Evolutionary conservation across 2,888 invertebrate species (phyloP), one percentile per base, ranked within the genome.

Genomic region (Mystacides longicornis): DNA sequence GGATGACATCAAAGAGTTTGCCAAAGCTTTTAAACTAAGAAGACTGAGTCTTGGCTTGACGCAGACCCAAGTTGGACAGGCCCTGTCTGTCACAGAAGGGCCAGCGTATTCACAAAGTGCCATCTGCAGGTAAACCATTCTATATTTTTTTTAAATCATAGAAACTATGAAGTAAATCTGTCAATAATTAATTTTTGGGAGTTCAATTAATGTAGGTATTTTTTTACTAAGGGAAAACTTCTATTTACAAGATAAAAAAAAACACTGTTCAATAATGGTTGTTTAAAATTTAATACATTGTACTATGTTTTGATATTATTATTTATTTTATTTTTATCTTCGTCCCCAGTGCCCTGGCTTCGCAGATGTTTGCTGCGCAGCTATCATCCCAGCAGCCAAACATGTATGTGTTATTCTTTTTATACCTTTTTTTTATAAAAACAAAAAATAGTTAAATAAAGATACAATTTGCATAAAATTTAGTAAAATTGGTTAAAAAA

Each of bases 61-160:
- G 43, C 95, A 96, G 73, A 96, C 96, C 1, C 97, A 97, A 78
- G 93, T 94, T 53, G 93, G 94, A n/a, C 96, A 96, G 73, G 95
- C 97, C 42, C 77, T 97, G 11, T 95, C 93, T 61, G 89, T 94
- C 55, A 95, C 95, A 20, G 96, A 96, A 75, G 97, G 97, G 53
- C 97, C 97, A 27, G 95, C 96, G 51, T 98, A 98, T 75, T 96
- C 95, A 75, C 97, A 98, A 81, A 95, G 95, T 74, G 97, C 97
- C 65, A 98, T 98, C 72, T 98, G 97, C 91, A 93, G 96, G 96
- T 96, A 81, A 52, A 16, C 7, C 5, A 27, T 27, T 27, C 11
- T 11, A 27, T n/a, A n/a, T n/a, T n/a, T n/a, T n/a, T n/a, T n/a
- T n/a, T n/a, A n/a, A n/a, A n/a, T n/a, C n/a, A n/a, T n/a, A n/a